A percentile compares a stretch with the other conserved stretches of the same genome.
phyloP scores from a whole-genome alignment of 2,888 invertebrate genomes.

The Amblyteles armatorius region DNA sequence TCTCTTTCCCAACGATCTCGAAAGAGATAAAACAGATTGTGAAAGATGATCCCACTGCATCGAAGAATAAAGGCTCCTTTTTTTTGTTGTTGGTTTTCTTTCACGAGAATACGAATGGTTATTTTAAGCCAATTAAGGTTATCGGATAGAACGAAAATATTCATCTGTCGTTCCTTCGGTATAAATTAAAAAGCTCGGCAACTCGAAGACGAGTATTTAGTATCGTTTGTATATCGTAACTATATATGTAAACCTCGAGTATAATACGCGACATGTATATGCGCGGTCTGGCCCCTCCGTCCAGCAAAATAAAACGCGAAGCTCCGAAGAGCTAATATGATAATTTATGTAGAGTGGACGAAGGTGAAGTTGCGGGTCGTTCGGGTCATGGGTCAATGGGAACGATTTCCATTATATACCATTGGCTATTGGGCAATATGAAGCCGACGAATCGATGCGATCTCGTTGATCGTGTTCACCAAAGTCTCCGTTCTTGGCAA shows the following conservation, averaged over 20 bases:
- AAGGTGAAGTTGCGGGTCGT: slow-evolving; percentile 77
- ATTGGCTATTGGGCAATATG: slow-evolving; percentile 67
- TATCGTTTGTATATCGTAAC: slow-evolving; percentile 13
- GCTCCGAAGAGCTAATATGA: slow-evolving; percentile 73
- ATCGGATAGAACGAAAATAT: slow-evolving; percentile 76
- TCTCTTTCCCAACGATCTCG: background rate
- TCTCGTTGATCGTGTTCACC: background rate
- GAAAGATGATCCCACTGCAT: slow-evolving; percentile 17
- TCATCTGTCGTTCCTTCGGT: slow-evolving; percentile 69
- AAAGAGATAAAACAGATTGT: slow-evolving; percentile 5
- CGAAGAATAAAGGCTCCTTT: slow-evolving; percentile 22
- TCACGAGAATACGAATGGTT: slow-evolving; percentile 71
- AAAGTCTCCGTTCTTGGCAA: background rate
- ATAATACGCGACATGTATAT: slow-evolving; percentile 6
- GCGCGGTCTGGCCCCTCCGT: slow-evolving; percentile 2
- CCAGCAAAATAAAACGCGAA: slow-evolving; percentile 57
- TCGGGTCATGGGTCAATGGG: slow-evolving; percentile 76
- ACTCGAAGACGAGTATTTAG: background rate
- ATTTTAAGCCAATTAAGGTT: slow-evolving; percentile 76
- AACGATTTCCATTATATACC: slow-evolving; percentile 80
- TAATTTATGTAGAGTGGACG: slow-evolving; percentile 81
- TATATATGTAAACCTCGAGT: background rate
- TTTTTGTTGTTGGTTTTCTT: slow-evolving; percentile 11
- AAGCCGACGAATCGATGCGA: slow-evolving; percentile 38
- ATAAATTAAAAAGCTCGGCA: slow-evolving; percentile 54